Conservation (phyloP, 2,888 invertebrate genomes). For the Drosophila conformis region DNA sequence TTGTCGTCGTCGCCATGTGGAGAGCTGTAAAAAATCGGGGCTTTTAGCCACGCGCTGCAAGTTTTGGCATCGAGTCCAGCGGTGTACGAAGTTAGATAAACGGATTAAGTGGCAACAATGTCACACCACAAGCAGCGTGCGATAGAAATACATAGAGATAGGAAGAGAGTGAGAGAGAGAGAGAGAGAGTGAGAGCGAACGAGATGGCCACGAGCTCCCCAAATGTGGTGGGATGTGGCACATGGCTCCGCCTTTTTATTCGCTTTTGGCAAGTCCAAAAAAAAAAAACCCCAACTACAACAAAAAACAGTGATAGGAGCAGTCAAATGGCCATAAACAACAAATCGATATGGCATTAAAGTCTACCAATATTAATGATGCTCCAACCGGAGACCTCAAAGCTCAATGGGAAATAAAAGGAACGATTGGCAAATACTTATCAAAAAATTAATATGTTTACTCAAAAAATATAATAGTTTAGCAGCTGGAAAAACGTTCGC, state of each 20-base stretch:
- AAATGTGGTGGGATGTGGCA: constrained; percentile 21
- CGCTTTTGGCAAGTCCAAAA: constrained; percentile 29
- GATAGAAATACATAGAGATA: constrained; percentile 5
- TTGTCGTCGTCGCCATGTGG: constrained; percentile 7
- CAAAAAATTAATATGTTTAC: constrained; percentile 4
- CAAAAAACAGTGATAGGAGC: constrained; percentile 21
- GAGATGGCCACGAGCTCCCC: background rate
- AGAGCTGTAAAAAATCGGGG: constrained; percentile 49
- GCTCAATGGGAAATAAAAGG: constrained; percentile 11
- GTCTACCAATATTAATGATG: constrained; percentile 55
- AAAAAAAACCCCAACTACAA: constrained; percentile 28
- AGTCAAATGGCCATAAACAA: constrained; percentile 51
- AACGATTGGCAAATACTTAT: constrained; percentile 21
- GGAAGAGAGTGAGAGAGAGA: background rate
- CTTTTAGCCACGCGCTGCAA: constrained; percentile 72
- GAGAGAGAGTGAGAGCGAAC: constrained; percentile 4
- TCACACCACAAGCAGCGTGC: constrained; percentile 49
- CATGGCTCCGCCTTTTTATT: constrained; percentile 42
- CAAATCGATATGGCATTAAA: constrained; percentile 73
- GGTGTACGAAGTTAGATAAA: constrained; percentile 85
- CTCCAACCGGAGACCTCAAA: background rate
- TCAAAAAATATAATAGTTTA: constrained; percentile 8
- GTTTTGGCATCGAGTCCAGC: constrained; percentile 82
- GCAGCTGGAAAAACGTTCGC: background rate
- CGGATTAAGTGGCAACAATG: constrained; percentile 84